phyloP scores from a whole-genome alignment of 2,113 vertebrate genomes.

The Oncorhynchus tshawytscha region DNA sequence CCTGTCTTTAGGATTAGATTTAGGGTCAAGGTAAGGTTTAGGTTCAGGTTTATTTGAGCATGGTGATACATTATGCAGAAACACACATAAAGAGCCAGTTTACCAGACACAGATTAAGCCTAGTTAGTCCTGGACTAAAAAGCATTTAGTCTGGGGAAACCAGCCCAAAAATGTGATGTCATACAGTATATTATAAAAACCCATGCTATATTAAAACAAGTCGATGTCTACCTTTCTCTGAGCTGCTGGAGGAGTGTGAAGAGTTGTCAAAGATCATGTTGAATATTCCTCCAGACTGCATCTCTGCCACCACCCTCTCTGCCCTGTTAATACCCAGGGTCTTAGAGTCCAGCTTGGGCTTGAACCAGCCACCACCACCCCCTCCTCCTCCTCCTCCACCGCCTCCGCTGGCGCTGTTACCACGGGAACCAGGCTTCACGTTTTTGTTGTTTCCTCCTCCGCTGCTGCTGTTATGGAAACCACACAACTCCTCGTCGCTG shows the following conservation, averaged over 20 bases:
- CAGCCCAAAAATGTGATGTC: no score
- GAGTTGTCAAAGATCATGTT: constrained; percentile 96
- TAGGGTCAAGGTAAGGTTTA: no score
- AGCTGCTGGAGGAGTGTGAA: constrained; percentile 74
- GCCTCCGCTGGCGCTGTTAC: constrained; percentile 37
- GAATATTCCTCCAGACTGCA: constrained; percentile 95
- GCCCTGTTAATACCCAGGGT: constrained; percentile 92
- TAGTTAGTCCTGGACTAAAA: no score
- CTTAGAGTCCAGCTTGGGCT: constrained; percentile 87
- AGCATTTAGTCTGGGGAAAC: no score
- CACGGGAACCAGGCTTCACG: background rate
- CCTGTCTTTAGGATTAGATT: constrained; percentile 41
- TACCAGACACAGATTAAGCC: no score
- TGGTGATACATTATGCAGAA: no score
- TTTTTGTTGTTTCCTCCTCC: constrained; percentile 42
- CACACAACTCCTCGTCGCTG: constrained; percentile 88
- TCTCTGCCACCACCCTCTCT: constrained; percentile 91
- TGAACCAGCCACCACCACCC: constrained; percentile 74
- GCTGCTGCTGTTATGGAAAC: constrained; percentile 78
- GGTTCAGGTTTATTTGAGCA: no score
- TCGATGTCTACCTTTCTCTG: constrained; percentile 68
- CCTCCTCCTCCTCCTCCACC: constrained; percentile 23
- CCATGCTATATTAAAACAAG: no score
- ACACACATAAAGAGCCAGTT: no score
- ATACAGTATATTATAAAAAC: no score